Evolutionary conservation across 2,888 invertebrate species (phyloP).

Genomic region (Ornithoptera priamus): DNA sequence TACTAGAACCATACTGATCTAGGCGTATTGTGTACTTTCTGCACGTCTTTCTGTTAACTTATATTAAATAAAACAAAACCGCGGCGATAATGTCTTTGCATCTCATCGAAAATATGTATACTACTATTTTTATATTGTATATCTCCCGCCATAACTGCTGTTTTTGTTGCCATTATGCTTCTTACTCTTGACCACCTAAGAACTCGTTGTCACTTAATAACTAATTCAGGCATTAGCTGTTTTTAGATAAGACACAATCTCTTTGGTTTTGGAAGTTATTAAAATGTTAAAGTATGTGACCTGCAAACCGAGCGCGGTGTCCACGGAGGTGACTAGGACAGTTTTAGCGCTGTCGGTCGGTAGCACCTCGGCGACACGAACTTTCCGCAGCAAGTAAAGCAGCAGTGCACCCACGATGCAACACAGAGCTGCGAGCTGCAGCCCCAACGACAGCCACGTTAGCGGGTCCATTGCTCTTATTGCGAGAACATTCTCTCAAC

Average conservation of each 20-base stretch:
- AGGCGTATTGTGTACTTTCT: too few species aligned
- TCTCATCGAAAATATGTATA: too few species aligned
- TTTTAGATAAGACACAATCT: background rate
- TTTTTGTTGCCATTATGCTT: too few species aligned
- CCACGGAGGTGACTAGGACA: constrained; percentile 88
- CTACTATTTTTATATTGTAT: too few species aligned
- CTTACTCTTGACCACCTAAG: too few species aligned
- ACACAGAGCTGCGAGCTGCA: constrained; percentile 89
- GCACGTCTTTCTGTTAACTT: too few species aligned
- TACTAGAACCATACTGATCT: too few species aligned
- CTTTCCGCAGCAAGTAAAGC: constrained; percentile 88
- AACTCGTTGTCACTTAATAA: too few species aligned
- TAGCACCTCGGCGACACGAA: constrained; percentile 79
- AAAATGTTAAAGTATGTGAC: constrained; percentile 46
- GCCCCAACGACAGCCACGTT: constrained; percentile 88
- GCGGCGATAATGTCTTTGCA: too few species aligned
- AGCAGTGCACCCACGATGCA: constrained; percentile 91
- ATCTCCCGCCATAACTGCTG: too few species aligned
- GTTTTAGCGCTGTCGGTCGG: constrained; percentile 84
- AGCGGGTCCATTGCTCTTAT: constrained; percentile 85
- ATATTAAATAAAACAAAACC: too few species aligned
- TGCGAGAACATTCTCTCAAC: constrained; percentile 53
- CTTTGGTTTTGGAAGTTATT: background rate
- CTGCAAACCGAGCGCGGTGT: constrained; percentile 89
- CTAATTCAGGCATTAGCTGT: too few species aligned